Conservation (phyloP, 2,113 vertebrate genomes). For the Gambusia holbrooki region DNA sequence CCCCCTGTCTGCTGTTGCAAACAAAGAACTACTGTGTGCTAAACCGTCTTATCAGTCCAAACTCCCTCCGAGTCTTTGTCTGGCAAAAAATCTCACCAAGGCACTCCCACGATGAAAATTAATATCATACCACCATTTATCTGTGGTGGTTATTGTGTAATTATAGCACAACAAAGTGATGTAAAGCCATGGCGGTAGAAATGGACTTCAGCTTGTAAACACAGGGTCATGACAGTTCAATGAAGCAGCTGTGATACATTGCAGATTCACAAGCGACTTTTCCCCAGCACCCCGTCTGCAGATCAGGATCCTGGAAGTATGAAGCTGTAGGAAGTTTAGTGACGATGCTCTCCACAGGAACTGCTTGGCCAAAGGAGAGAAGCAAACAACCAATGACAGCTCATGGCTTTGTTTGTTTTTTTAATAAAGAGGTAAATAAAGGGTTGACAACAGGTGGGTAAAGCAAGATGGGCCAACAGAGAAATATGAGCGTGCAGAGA, state of each 20-base stretch:
- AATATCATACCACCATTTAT: slow-evolving; percentile 63
- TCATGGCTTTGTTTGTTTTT: background rate
- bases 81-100: slow-evolving; percentile 38
- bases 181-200: background rate
- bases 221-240: background rate
- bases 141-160: slow-evolving; percentile 12
- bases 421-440: background rate
- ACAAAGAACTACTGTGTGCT: slow-evolving; percentile 59
- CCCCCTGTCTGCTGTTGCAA: slow-evolving; percentile 46
- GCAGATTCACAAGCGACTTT: background rate
- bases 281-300: background rate
- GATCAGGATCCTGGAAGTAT: slow-evolving; percentile 23
- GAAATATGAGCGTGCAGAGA: background rate
- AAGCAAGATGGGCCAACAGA: background rate
- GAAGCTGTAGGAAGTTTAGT: slow-evolving; percentile 20
- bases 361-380: background rate
- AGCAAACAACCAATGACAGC: slow-evolving; percentile 8
- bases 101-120: slow-evolving; percentile 54
- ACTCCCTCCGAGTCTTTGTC: slow-evolving; percentile 3
- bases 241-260: slow-evolving; percentile 27
- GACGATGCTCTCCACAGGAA: slow-evolving; percentile 16
- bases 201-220: background rate
- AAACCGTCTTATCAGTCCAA: slow-evolving; percentile 27
- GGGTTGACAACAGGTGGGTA: background rate
- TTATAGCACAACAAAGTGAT: background rate